These are phyloP conservation scores for Willowsia nigromaculata DNA, from an alignment of 2,888 invertebrate species.

Conservation along the genomic window DNA sequence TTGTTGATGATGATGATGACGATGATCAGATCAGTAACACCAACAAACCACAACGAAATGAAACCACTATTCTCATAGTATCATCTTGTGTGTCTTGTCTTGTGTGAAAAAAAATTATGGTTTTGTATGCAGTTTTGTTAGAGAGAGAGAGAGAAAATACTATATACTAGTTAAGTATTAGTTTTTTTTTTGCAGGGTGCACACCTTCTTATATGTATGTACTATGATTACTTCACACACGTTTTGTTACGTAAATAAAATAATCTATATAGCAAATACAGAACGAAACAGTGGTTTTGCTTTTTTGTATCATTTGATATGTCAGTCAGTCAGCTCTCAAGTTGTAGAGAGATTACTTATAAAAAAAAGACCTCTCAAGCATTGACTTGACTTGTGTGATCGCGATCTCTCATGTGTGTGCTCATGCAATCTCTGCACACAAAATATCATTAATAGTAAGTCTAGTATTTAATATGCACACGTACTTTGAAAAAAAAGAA, in stretches of 20 bases:
- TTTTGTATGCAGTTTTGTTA: neutral
- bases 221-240: neutral
- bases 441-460: neutral
- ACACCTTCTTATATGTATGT: neutral
- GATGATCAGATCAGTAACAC: slow-evolving; percentile 18
- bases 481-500: neutral
- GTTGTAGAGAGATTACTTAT: neutral
- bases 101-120: too few relatives aligned
- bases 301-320: slow-evolving; percentile 13
- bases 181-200: too few relatives aligned
- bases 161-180: too few relatives aligned
- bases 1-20: neutral
- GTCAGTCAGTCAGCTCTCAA: neutral
- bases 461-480: neutral
- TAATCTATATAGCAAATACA: neutral
- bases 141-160: too few relatives aligned
- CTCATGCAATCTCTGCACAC: neutral
- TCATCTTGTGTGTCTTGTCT: too few relatives aligned
- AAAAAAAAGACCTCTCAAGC: neutral
- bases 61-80: neutral
- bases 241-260: slow-evolving; percentile 13
- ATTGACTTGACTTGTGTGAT: too few relatives aligned
- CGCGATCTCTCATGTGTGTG: neutral
- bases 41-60: neutral
- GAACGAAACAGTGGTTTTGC: neutral